Evolutionary conservation across 2,797 vertebrate genomes (phyloP).

Genomic region (Myoxocephalus aenaeus): DNA sequence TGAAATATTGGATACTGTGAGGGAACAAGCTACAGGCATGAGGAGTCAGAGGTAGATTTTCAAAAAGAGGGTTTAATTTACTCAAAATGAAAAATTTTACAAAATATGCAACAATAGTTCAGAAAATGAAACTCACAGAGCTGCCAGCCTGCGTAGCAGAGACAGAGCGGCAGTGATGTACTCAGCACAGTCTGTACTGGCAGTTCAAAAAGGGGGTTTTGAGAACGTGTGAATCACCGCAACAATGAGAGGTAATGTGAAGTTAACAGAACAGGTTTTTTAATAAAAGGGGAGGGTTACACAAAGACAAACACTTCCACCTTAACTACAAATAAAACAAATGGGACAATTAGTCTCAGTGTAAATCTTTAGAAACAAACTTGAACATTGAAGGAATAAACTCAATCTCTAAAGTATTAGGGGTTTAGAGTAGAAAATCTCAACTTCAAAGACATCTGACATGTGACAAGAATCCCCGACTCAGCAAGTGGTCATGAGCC

Average conservation of each 20-base stretch:
- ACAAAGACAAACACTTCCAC: too few relatives aligned
- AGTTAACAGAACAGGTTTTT: too few relatives aligned
- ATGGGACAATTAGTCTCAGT: too few relatives aligned
- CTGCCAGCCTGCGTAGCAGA: too few relatives aligned
- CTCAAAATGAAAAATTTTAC: not conserved
- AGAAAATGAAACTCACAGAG: not conserved
- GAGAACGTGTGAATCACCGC: too few relatives aligned
- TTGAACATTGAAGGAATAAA: too few relatives aligned
- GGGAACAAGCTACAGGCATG: not conserved
- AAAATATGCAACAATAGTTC: not conserved
- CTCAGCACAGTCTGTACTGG: not conserved
- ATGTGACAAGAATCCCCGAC: not conserved
- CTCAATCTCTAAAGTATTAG: too few relatives aligned
- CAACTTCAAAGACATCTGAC: slow-evolving; percentile 9
- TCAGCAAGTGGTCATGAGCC: not conserved
- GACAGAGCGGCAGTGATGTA: too few relatives aligned
- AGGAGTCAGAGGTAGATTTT: not conserved
- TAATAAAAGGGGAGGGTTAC: too few relatives aligned
- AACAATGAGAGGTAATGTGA: too few relatives aligned
- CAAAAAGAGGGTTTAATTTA: not conserved
- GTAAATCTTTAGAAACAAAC: too few relatives aligned
- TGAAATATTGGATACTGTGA: not conserved
- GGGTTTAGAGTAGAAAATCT: not conserved
- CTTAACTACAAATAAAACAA: too few relatives aligned
- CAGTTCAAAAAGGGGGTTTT: not conserved